phyloP scores from a whole-genome alignment of 2,888 invertebrate genomes.

The Calliphora vomitoria region DNA sequence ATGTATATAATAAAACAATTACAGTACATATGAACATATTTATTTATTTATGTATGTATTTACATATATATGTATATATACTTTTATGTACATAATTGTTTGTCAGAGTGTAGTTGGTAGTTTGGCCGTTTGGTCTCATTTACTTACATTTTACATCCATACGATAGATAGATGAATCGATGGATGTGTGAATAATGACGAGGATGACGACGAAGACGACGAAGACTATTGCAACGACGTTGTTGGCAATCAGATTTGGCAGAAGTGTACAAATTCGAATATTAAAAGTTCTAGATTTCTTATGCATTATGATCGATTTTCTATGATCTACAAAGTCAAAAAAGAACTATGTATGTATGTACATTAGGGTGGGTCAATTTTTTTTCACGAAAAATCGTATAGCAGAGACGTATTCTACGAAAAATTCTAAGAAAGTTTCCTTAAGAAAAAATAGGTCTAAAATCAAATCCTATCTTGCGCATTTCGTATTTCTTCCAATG shows the following conservation, averaged over 20 bases:
- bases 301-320: too few relatives aligned
- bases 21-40: not conserved
- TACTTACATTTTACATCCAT: conserved; percentile 54
- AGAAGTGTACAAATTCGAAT: not conserved
- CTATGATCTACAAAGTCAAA: too few relatives aligned
- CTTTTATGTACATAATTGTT: not conserved
- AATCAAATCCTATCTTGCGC: too few relatives aligned
- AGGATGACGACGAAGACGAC: conserved; percentile 40
- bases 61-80: not conserved
- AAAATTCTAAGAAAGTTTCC: too few relatives aligned
- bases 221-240: conserved; percentile 35
- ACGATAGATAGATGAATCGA: conserved; percentile 25
- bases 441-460: too few relatives aligned
- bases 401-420: too few relatives aligned
- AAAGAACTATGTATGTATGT: too few relatives aligned
- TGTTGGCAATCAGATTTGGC: conserved; percentile 48
- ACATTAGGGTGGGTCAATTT: too few relatives aligned
- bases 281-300: not conserved
- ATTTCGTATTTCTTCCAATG: too few relatives aligned
- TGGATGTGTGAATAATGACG: conserved; percentile 47
- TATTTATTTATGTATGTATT: not conserved
- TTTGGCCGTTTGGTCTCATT: conserved; percentile 72
- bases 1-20: not conserved
- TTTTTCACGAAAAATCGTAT: too few relatives aligned
- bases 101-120: conserved; percentile 45